These are phyloP conservation scores for Ctenosaura bakeri DNA, from an alignment of 2,797 vertebrate species.

Conservation along the genomic window DNA sequence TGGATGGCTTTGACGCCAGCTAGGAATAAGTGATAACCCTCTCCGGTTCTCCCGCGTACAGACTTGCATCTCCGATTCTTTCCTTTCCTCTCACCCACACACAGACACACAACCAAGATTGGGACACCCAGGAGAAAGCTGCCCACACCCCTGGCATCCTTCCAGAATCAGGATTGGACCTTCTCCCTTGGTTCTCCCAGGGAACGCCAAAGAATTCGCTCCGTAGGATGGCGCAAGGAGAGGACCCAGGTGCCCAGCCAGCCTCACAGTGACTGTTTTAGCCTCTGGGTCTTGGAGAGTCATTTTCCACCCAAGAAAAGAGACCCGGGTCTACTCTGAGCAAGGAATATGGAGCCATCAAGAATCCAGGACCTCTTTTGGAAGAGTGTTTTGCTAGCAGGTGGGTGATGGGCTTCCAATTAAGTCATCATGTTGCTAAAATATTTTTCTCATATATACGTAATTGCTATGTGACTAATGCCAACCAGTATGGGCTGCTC, in stretches of 20 bases:
- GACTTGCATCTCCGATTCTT: neutral
- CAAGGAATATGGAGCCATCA: neutral
- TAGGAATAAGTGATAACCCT: neutral
- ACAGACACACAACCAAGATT: too few species aligned
- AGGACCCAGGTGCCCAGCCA: neutral
- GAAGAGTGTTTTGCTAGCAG: neutral
- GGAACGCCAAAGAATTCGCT: too few species aligned
- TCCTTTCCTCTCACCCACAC: too few species aligned
- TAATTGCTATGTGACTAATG: neutral
- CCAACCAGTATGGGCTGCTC: neutral
- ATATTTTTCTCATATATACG: neutral
- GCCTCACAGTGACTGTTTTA: neutral
- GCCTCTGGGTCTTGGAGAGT: neutral
- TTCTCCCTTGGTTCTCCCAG: neutral
- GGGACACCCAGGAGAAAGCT: neutral
- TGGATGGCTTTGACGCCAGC: constrained; percentile 5
- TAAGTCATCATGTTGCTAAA: neutral
- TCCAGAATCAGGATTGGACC: neutral
- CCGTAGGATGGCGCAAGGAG: neutral
- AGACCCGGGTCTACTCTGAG: neutral
- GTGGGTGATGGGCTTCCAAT: neutral
- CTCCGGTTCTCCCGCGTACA: neutral
- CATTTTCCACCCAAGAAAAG: neutral
- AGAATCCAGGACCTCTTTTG: neutral
- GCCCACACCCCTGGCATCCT: neutral